Conservation (phyloP, 2,797 vertebrate species). For the Triplophysa yarkandensis region DNA sequence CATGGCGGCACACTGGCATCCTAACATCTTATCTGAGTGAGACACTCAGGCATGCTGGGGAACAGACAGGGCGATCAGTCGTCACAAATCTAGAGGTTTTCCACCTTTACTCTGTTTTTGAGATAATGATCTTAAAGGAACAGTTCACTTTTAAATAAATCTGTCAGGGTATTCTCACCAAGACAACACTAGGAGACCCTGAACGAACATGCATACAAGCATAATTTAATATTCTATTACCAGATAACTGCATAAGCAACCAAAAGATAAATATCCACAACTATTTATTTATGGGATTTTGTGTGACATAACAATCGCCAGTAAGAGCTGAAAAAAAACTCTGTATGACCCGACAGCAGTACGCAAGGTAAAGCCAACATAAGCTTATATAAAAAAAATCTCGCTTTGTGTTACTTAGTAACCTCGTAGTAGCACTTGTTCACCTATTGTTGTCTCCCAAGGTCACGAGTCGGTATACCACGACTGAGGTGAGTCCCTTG, state of each 20-base stretch:
- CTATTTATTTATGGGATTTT: too few species aligned
- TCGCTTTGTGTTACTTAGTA: too few species aligned
- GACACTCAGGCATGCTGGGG: constrained; percentile 24
- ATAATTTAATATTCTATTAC: neutral
- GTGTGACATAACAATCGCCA: neutral
- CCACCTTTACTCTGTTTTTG: constrained; percentile 6
- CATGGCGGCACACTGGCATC: constrained; percentile 18
- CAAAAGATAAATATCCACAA: too few species aligned
- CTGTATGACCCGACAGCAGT: neutral
- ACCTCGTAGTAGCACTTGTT: too few species aligned
- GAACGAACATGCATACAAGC: too few species aligned
- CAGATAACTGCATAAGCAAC: neutral
- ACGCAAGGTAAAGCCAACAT: neutral
- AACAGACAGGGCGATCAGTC: neutral
- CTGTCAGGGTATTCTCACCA: neutral
- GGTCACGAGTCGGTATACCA: too few species aligned
- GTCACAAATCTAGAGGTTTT: neutral
- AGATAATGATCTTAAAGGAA: constrained; percentile 6
- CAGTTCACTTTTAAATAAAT: neutral
- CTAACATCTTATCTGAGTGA: constrained; percentile 26
- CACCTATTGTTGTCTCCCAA: too few species aligned
- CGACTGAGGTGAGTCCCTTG: too few species aligned
- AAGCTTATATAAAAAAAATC: neutral
- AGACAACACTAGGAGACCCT: neutral
- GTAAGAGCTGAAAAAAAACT: constrained; percentile 2